Conservation (phyloP, 1,140 invertebrate species). For the Chrysopa pallens region DNA sequence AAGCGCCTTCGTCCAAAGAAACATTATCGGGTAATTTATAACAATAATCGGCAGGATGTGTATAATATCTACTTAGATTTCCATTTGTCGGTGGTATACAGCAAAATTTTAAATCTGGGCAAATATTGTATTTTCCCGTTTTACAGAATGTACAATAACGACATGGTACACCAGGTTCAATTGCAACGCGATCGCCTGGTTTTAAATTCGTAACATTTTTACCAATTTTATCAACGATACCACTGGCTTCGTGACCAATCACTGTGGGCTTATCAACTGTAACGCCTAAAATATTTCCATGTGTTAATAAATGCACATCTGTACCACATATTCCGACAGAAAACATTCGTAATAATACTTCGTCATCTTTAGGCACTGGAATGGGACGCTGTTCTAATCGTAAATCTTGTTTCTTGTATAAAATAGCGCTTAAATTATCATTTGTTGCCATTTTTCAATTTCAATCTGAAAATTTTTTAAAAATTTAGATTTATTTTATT, state of each 20-base stretch:
- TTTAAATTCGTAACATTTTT: constrained; percentile 56
- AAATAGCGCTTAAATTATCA: constrained; percentile 63
- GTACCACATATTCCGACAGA: constrained; percentile 93
- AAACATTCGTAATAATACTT: constrained; percentile 76
- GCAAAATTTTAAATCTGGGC: constrained; percentile 68
- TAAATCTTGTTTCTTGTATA: constrained; percentile 61
- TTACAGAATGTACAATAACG: constrained; percentile 71
- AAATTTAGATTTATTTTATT: too few species aligned
- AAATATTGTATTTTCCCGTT: constrained; percentile 81
- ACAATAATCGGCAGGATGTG: constrained; percentile 84
- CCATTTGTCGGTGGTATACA: constrained; percentile 82
- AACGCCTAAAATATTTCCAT: constrained; percentile 69
- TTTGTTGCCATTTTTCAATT: constrained; percentile 11
- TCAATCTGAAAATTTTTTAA: too few species aligned
- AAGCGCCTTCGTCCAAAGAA: constrained; percentile 77
- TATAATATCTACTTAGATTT: constrained; percentile 67
- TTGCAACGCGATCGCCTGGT: constrained; percentile 74
- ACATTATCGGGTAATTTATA: constrained; percentile 83
- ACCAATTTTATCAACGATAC: constrained; percentile 47
- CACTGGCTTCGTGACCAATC: constrained; percentile 77
- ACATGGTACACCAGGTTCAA: constrained; percentile 86
- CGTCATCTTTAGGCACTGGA: constrained; percentile 41
- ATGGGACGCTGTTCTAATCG: constrained; percentile 52
- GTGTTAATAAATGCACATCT: constrained; percentile 79
- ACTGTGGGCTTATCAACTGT: constrained; percentile 70